These are phyloP conservation scores for Phoxinus dragarum DNA, from an alignment of 2,797 vertebrate species.

Conservation along the genomic window DNA sequence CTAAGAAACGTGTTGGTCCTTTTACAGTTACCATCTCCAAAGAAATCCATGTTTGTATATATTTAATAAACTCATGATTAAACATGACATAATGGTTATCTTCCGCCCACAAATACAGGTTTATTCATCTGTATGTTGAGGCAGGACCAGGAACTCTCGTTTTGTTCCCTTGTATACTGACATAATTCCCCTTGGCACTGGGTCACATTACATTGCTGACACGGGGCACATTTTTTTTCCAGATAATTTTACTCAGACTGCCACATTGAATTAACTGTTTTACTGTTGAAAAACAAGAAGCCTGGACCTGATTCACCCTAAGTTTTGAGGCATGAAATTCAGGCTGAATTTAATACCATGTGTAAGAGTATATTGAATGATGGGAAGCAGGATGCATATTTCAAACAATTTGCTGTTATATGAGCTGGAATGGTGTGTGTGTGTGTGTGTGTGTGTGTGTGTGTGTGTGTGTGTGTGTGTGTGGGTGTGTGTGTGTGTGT, in stretches of 20 bases:
- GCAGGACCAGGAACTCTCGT: constrained; percentile 12
- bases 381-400: constrained; percentile 11
- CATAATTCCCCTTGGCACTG: constrained; percentile 34
- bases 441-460: constrained; percentile 3
- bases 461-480: background rate
- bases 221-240: constrained; percentile 1
- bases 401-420: background rate
- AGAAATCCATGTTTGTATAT: background rate
- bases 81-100: background rate
- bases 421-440: background rate
- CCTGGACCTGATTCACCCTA: background rate
- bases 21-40: background rate
- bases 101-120: background rate
- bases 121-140: constrained; percentile 1
- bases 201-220: constrained; percentile 50
- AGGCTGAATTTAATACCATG: background rate
- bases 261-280: constrained; percentile 8
- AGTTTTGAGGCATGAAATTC: background rate
- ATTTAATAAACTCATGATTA: background rate
- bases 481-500: constrained; percentile 2
- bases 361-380: constrained; percentile 9
- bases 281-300: background rate
- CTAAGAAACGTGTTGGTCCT: background rate
- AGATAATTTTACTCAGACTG: constrained; percentile 42
- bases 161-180: constrained; percentile 22